Percentiles rank a stretch among this genome's conserved stretches.
Evolutionary conservation across 2,888 invertebrate species (phyloP).

Genomic region (Hecatera dysodea): DNA sequence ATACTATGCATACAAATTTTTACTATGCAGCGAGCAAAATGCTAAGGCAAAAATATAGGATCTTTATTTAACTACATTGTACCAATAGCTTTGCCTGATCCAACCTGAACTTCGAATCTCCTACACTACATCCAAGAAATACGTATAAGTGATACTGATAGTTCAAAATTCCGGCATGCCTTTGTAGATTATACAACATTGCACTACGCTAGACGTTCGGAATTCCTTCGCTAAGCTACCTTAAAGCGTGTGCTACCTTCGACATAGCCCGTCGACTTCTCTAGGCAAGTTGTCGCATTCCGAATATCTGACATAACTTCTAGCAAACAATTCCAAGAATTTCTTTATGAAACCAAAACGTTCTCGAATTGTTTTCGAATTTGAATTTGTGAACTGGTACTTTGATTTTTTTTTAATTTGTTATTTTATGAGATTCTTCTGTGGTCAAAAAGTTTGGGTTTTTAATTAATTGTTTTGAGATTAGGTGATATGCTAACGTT

Average conservation of each 20-base stretch:
- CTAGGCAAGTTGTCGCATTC: slow-evolving; percentile 47
- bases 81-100: background rate
- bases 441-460: slow-evolving; percentile 24
- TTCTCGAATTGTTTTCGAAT: slow-evolving; percentile 58
- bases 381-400: slow-evolving; percentile 45
- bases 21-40: background rate
- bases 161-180: slow-evolving; percentile 35
- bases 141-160: slow-evolving; percentile 23
- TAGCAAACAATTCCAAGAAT: slow-evolving; percentile 63
- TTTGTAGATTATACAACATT: slow-evolving; percentile 55
- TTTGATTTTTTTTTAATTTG: slow-evolving; percentile 49
- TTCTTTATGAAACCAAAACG: slow-evolving; percentile 65
- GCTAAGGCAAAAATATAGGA: background rate
- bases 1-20: background rate
- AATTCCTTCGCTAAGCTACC: slow-evolving; percentile 58
- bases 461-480: slow-evolving; percentile 25
- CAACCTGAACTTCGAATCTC: background rate
- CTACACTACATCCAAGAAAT: slow-evolving; percentile 17
- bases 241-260: slow-evolving; percentile 37
- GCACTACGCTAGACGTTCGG: slow-evolving; percentile 46
- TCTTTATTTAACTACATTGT: background rate
- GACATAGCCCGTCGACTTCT: slow-evolving; percentile 40
- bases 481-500: background rate
- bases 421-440: slow-evolving; percentile 34
- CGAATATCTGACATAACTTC: slow-evolving; percentile 62